Conservation (phyloP, 2,888 invertebrate genomes). For the Tricholauxania praeusta region DNA sequence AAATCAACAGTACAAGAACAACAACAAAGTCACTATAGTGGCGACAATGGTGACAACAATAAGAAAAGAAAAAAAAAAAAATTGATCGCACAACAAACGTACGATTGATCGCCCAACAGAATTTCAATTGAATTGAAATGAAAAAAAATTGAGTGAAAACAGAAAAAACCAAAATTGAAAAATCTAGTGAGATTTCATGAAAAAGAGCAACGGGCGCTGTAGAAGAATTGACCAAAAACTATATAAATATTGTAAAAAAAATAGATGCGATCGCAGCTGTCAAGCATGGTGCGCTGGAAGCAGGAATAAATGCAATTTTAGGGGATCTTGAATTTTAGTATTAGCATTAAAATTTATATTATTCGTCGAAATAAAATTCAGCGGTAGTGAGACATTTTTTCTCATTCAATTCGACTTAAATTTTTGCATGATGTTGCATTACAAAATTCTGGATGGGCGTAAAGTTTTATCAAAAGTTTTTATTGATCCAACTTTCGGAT, state of each 20-base stretch:
- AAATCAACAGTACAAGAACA: conserved; percentile 46
- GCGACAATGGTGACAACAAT: conserved; percentile 27
- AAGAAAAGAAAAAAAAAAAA: conserved; percentile 27
- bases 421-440: no score
- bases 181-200: background rate
- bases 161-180: background rate
- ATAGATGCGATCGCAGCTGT: no score
- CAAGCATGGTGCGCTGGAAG: no score
- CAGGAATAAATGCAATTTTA: no score
- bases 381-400: no score
- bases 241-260: background rate
- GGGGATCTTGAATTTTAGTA: no score
- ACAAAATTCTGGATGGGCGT: no score
- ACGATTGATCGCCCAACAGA: conserved; percentile 17
- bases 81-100: conserved; percentile 19
- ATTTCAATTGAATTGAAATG: conserved; percentile 34
- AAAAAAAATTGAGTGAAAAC: conserved; percentile 9
- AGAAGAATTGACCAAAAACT: conserved; percentile 23
- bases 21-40: conserved; percentile 18
- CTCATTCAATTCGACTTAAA: no score
- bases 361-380: no score
- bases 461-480: no score
- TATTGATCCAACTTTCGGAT: no score
- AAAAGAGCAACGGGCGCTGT: background rate
- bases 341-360: no score